Conservation (phyloP, 1,140 invertebrate genomes). For the Leptinotarsa texana region DNA sequence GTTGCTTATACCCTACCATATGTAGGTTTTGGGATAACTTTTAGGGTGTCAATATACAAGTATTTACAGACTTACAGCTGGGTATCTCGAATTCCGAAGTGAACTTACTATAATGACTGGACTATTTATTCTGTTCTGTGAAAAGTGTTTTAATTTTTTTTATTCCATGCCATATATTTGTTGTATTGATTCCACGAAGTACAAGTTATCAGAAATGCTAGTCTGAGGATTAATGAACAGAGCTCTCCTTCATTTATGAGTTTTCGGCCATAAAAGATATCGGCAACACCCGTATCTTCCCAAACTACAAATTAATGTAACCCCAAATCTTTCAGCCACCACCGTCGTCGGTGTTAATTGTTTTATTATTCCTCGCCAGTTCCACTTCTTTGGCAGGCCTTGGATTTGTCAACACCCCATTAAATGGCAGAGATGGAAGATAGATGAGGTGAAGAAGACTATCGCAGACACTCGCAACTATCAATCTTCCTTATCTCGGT, state of each 20-base stretch:
- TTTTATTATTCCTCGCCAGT: background rate
- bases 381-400: background rate
- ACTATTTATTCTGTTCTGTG: too few relatives aligned
- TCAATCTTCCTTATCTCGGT: conserved; percentile 7
- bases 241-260: background rate
- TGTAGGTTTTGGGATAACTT: too few relatives aligned
- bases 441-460: conserved; percentile 8
- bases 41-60: too few relatives aligned
- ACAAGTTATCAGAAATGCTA: too few relatives aligned
- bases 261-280: background rate
- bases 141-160: too few relatives aligned
- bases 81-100: too few relatives aligned
- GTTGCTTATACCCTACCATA: too few relatives aligned
- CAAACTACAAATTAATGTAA: background rate
- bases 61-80: too few relatives aligned
- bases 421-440: conserved; percentile 3
- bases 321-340: conserved; percentile 3
- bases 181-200: too few relatives aligned
- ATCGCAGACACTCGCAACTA: conserved; percentile 3
- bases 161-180: too few relatives aligned
- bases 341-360: conserved; percentile 1
- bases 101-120: too few relatives aligned
- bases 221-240: too few relatives aligned
- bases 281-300: background rate
- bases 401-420: conserved; percentile 7